A percentile compares a stretch with the other conserved stretches of the same genome.
phyloP scores from a whole-genome alignment of 2,888 invertebrate species.

The Microplitis manilae region DNA sequence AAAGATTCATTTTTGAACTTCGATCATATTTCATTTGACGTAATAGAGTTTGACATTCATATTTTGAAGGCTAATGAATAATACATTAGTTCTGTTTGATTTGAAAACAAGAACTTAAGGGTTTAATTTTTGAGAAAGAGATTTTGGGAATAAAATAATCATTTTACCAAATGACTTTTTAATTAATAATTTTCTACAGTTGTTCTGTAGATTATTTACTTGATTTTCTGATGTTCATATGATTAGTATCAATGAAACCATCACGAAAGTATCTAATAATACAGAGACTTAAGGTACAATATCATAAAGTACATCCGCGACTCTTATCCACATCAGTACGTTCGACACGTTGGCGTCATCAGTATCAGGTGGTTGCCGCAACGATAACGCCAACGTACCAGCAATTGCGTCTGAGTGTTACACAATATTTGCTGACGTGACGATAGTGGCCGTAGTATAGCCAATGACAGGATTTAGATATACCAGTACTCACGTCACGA shows the following conservation, averaged over 20 bases:
- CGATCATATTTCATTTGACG: too few relatives aligned
- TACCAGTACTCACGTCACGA: conserved; percentile 51
- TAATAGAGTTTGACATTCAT: too few relatives aligned
- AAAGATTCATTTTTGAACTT: neutral
- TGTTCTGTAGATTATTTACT: neutral
- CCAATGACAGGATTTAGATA: conserved; percentile 25
- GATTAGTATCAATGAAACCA: neutral
- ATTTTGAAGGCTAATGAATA: too few relatives aligned
- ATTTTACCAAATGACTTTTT: too few relatives aligned
- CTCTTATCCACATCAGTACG: conserved; percentile 26
- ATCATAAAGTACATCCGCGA: conserved; percentile 36
- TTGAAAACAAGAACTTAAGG: too few relatives aligned
- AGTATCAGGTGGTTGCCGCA: conserved; percentile 40
- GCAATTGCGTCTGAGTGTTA: conserved; percentile 37
- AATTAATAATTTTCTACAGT: neutral
- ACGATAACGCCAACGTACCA: conserved; percentile 30
- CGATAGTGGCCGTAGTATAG: conserved; percentile 45
- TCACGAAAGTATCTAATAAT: neutral
- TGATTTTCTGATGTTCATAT: neutral
- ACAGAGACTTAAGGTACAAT: neutral
- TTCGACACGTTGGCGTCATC: conserved; percentile 40
- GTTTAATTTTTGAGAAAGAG: too few relatives aligned
- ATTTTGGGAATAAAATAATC: too few relatives aligned
- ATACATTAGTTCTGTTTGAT: too few relatives aligned
- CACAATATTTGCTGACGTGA: conserved; percentile 53